Evolutionary conservation across 2,888 invertebrate species (phyloP).

Genomic region (Parnassius orleans): DNA sequence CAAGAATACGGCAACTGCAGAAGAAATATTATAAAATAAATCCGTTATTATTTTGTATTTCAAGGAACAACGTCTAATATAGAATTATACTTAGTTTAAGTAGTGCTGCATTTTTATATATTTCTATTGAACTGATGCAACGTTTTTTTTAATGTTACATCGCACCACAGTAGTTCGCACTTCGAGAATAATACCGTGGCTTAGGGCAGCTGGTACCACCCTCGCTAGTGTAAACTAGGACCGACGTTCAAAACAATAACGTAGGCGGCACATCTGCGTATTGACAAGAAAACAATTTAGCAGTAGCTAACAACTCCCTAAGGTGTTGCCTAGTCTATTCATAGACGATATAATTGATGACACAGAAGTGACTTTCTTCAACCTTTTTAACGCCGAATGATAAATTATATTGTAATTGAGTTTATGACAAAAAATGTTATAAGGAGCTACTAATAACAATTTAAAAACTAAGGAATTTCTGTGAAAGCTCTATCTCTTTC

Average conservation of each 20-base stretch:
- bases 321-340: constrained; percentile 26
- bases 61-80: too few relatives aligned
- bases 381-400: neutral
- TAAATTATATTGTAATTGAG: too few relatives aligned
- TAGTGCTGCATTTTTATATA: too few relatives aligned
- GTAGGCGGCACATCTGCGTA: constrained; percentile 50
- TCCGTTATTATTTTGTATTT: too few relatives aligned
- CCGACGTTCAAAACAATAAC: constrained; percentile 50
- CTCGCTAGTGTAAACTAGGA: constrained; percentile 49
- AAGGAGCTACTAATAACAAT: too few relatives aligned
- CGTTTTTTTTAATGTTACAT: constrained; percentile 7
- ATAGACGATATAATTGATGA: constrained; percentile 10
- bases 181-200: constrained; percentile 35
- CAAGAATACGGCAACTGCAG: too few relatives aligned
- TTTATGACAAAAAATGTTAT: too few relatives aligned
- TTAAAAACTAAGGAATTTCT: too few relatives aligned
- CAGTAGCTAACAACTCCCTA: constrained; percentile 28
- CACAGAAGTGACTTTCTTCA: constrained; percentile 1
- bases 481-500: too few relatives aligned
- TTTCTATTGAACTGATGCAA: neutral
- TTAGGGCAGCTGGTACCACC: constrained; percentile 38
- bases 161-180: constrained; percentile 15
- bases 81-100: too few relatives aligned
- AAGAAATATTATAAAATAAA: too few relatives aligned
- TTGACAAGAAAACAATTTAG: constrained; percentile 53